Evolutionary conservation across 2,888 invertebrate species (phyloP), one percentile per base, ranked within the genome.

Genomic region (Hemaris fuciformis): DNA sequence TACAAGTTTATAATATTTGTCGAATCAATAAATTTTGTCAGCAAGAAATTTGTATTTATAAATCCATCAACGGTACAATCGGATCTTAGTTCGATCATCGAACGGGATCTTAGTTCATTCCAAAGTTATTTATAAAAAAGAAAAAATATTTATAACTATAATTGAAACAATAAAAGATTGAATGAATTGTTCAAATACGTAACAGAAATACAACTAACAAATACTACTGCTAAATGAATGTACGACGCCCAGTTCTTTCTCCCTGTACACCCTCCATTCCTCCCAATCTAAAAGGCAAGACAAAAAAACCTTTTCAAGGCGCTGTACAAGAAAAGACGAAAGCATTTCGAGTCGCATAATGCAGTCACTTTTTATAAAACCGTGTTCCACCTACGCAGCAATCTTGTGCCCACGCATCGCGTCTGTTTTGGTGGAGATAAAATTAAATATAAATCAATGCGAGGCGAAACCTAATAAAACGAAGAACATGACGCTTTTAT

Each of bases 371-470:
- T 27, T 53, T 53, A 53, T 53, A 53, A 53, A 48, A 53, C 27
- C 27, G 27, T 46, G 46, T 31, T 31, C 18, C 53, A 31, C 53
- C 53, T 53, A 53, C 53, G 45, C 22, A 27, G 45, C 10, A 31
- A 53, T 53, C 31, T 27, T 27, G 53, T 53, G 53, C 53, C 53
- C 53, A 53, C 53, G 53, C 53, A 18, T 27, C 18, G n/a, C n/a
- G n/a, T 53, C 25, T 53, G 27, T 18, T 53, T 31, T 10, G 27
- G 53, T 18, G n/a, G 10, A 53, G 31, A 53, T 53, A 53, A 53
- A 53, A 53, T 53, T 53, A 31, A 53, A 53, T 31, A 53, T 53
- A 53, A 53, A 53, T 53, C 53, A 53, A 53, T 31, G 10, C 23
- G 13, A 45, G 45, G 22, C 48, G 18, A 27, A 18, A 31, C 53